These are phyloP conservation scores for Cantharis rufa DNA, from an alignment of 2,888 invertebrate genomes.

Conservation along the genomic window DNA sequence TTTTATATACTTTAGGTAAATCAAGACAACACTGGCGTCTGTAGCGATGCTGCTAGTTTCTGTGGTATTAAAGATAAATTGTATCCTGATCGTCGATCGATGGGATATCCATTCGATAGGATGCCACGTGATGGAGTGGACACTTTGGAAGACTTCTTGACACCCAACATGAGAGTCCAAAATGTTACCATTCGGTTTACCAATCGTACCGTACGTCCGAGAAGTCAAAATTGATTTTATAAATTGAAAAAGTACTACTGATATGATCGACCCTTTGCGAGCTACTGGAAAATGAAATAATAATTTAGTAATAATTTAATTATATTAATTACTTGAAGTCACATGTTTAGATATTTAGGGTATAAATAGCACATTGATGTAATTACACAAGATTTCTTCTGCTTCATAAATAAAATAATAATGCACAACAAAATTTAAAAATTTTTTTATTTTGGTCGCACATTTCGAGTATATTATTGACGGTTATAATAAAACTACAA, in stretches of 20 bases:
- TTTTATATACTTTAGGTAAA: slow-evolving; percentile 49
- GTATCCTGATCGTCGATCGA: slow-evolving; percentile 76
- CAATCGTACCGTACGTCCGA: slow-evolving; percentile 56
- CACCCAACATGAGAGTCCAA: slow-evolving; percentile 68
- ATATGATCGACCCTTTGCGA: not conserved
- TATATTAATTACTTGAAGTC: not conserved
- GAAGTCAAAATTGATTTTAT: not conserved
- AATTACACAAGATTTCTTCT: not conserved
- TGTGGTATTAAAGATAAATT: slow-evolving; percentile 74
- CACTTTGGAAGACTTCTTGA: slow-evolving; percentile 66
- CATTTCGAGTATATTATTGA: too few species aligned
- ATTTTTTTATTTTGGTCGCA: too few species aligned
- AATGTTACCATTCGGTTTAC: slow-evolving; percentile 65
- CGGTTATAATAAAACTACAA: too few species aligned
- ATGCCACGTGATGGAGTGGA: slow-evolving; percentile 60
- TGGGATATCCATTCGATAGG: slow-evolving; percentile 82
- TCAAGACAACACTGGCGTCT: slow-evolving; percentile 59
- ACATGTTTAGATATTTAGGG: not conserved
- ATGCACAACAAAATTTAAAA: not conserved
- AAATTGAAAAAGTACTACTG: not conserved
- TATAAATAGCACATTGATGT: not conserved
- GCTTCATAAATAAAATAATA: not conserved
- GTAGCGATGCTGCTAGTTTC: slow-evolving; percentile 73
- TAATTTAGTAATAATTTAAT: not conserved
- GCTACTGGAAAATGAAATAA: not conserved